Evolutionary conservation across 2,888 invertebrate species (phyloP), one percentile per base, ranked within the genome.

Genomic region (Drosophila peninsularis): DNA sequence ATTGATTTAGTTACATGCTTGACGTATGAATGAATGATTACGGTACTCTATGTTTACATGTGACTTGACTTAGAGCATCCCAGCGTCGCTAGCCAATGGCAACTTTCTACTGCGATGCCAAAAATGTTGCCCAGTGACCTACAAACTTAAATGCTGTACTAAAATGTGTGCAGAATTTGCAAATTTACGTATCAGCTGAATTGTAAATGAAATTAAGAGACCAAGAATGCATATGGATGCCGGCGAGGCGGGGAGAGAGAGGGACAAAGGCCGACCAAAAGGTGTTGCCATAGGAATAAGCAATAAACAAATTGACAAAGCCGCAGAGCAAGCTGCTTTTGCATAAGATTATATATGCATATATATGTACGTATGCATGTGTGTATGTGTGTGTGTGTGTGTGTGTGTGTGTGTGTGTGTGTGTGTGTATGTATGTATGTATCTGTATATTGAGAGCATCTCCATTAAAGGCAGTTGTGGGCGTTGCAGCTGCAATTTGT

Each of bases 161-260:
- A 42, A 71, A 65, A 39, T 71, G 45, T 39, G 17, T 58, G 49
- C 37, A 55, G 44, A 68, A 32, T 17, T 57, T 50, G 34, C 34
- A 62, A 71, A 50, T 55, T 55, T 50, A 41, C 39, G 50, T 30
- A 36, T 55, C 56, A 50, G 50, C 39, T 53, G 49, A 52, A 42
- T 42, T 60, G 71, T 37, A 71, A 74, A 76, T 66, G 42, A 76
- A 76, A 74, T 74, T 62, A 62, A 71, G 42, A 71, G 57, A 52
- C 49, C 49, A 37, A 27, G 9, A 45, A 19, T 68, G 36, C 30
- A 47, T 42, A 49, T 36, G 17, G 39, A 44, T 19, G 39, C 19
- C 39, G 41, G 9, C 53, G 27, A 19, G 41, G 17, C 41, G 27
- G 11, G 47, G 24, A 14, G 39, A 13, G 19, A 17, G 19, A 39